These are phyloP conservation scores for Pteruthius melanotis DNA, from an alignment of 2,113 vertebrate genomes.

Conservation along the genomic window DNA sequence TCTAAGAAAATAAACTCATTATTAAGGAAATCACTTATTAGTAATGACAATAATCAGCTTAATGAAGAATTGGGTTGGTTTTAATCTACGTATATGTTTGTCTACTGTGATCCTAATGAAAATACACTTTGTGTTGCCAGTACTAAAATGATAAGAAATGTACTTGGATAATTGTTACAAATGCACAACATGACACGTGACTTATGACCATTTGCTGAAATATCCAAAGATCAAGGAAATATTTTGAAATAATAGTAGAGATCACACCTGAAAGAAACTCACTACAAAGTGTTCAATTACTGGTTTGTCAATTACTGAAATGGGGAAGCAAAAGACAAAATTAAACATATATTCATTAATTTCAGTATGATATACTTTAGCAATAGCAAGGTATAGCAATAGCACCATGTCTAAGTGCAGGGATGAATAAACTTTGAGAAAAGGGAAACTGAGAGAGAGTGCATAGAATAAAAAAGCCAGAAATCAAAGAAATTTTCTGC, in stretches of 20 bases:
- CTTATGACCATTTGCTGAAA: conserved; percentile 20
- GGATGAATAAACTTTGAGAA: neutral
- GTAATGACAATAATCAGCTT: neutral
- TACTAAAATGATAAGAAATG: conserved; percentile 6
- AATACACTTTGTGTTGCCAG: neutral
- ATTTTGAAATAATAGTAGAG: conserved; percentile 37
- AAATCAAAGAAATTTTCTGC: neutral
- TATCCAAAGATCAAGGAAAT: conserved; percentile 39
- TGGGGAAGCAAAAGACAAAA: neutral
- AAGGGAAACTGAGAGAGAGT: neutral
- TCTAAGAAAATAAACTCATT: neutral
- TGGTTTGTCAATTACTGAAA: conserved; percentile 24
- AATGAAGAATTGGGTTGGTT: neutral
- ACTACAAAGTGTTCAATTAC: neutral
- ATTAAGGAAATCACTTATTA: neutral
- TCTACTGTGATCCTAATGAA: neutral
- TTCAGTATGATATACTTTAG: neutral
- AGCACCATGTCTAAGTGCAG: neutral
- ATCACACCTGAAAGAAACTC: conserved; percentile 34
- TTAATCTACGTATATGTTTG: neutral
- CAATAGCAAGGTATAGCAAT: neutral
- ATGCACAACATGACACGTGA: neutral
- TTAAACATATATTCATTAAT: neutral
- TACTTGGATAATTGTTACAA: conserved; percentile 3
- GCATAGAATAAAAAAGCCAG: neutral